phyloP scores from a whole-genome alignment of 2,797 vertebrate genomes.

The Mormyrops attenuatus region DNA sequence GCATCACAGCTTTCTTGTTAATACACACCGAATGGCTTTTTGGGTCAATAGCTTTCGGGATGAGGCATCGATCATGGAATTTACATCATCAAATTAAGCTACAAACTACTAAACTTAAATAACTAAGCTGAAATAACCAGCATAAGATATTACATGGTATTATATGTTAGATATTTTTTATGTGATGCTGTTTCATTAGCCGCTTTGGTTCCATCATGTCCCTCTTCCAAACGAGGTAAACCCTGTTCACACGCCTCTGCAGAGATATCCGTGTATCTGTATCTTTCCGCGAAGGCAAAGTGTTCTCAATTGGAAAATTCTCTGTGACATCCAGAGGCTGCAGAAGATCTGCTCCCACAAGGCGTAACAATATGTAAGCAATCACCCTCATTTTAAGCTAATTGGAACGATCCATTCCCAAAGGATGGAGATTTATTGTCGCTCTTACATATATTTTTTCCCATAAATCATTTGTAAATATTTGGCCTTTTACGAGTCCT shows the following conservation, averaged over 20 bases:
- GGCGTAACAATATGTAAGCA: constrained; percentile 15
- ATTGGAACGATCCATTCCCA: constrained; percentile 25
- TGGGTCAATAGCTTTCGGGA: background rate
- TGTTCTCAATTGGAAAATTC: background rate
- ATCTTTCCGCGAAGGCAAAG: background rate
- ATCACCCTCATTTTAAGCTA: constrained; percentile 18
- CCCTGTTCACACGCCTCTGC: constrained; percentile 9
- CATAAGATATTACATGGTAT: background rate
- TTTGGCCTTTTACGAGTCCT: constrained; percentile 3
- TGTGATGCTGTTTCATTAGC: background rate
- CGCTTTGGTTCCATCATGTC: constrained; percentile 1
- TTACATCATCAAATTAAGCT: background rate
- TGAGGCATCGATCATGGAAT: background rate
- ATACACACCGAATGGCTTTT: background rate
- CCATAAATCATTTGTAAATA: constrained; percentile 25
- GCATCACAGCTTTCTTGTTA: background rate
- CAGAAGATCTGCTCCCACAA: background rate
- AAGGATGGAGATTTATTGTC: constrained; percentile 25
- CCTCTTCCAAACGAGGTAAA: constrained; percentile 30
- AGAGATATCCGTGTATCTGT: background rate
- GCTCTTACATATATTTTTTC: constrained; percentile 21
- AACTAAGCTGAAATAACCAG: background rate
- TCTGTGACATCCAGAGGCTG: background rate
- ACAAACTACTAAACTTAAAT: background rate
- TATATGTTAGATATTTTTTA: background rate